phyloP scores from a whole-genome alignment of 1,140 invertebrate genomes.

The Helicorthomorpha holstii region DNA sequence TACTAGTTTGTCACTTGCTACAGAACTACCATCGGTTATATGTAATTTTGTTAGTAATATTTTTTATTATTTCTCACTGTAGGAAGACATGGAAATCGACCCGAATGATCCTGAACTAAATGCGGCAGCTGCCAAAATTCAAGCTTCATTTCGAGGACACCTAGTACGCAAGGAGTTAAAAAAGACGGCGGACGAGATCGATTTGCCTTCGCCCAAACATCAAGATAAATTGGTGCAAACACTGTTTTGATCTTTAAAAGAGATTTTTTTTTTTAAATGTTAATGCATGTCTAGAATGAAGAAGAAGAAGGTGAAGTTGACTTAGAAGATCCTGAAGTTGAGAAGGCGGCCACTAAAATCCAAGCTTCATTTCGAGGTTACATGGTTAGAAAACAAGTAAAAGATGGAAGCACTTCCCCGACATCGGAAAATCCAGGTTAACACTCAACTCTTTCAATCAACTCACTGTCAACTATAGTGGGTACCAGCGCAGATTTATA shows the following conservation, averaged over 20 bases:
- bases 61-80: background rate
- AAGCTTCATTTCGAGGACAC: constrained; percentile 44
- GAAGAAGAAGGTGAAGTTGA: constrained; percentile 25
- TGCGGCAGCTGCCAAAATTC: constrained; percentile 46
- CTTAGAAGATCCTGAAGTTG: constrained; percentile 44
- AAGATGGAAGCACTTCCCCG: constrained; percentile 14
- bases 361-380: constrained; percentile 83
- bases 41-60: too few relatives aligned
- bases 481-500: too few relatives aligned
- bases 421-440: constrained; percentile 1
- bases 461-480: too few relatives aligned
- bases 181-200: constrained; percentile 24
- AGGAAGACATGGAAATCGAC: constrained; percentile 21
- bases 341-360: constrained; percentile 76
- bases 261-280: constrained; percentile 1
- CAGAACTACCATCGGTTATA: too few relatives aligned
- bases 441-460: too few relatives aligned
- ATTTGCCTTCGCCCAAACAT: background rate
- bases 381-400: constrained; percentile 58
- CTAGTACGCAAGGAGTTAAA: constrained; percentile 42
- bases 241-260: background rate
- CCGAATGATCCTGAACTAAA: constrained; percentile 36
- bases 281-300: background rate
- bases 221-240: constrained; percentile 1
- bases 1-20: too few relatives aligned